Evolutionary conservation across 2,888 invertebrate genomes (phyloP).

Genomic region (Leucophenga maculata): DNA sequence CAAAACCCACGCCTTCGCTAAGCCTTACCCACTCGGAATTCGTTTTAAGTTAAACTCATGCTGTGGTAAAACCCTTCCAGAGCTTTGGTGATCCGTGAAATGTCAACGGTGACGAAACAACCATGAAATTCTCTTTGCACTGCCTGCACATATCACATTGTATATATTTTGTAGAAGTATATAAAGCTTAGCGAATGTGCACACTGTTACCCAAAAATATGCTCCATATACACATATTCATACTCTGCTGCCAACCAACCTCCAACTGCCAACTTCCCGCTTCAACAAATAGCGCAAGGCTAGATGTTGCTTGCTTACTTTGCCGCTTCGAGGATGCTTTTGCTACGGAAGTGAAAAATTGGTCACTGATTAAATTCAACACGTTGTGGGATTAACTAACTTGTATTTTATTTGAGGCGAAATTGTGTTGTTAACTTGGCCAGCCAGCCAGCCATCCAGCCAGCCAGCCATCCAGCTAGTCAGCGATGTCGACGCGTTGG

Average conservation of each 20-base stretch:
- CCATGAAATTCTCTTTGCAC: not conserved
- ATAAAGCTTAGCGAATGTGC: not conserved
- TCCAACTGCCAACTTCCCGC: not conserved
- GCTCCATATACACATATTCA: not conserved
- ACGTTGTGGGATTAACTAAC: slow-evolving; percentile 64
- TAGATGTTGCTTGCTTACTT: slow-evolving; percentile 23
- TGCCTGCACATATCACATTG: not conserved
- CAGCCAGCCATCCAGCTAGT: too few species aligned
- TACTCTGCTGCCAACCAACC: not conserved
- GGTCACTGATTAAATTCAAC: slow-evolving; percentile 65
- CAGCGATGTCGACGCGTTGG: too few species aligned
- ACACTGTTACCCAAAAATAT: not conserved
- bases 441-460: slow-evolving; percentile 1
- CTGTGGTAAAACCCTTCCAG: too few species aligned
- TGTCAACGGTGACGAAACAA: too few species aligned
- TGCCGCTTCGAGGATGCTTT: not conserved
- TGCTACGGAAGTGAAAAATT: slow-evolving; percentile 54
- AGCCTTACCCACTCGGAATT: too few species aligned
- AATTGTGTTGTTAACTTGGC: slow-evolving; percentile 61
- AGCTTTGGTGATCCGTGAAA: too few species aligned
- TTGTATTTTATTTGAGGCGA: slow-evolving; percentile 63
- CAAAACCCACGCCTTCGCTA: too few species aligned
- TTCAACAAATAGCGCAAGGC: slow-evolving; percentile 30
- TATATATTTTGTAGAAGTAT: too few species aligned
- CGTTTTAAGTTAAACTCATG: too few species aligned